Base-by-base conservation (phyloP, 2,888 invertebrate genomes). In the Cephalotes varians region DNA sequence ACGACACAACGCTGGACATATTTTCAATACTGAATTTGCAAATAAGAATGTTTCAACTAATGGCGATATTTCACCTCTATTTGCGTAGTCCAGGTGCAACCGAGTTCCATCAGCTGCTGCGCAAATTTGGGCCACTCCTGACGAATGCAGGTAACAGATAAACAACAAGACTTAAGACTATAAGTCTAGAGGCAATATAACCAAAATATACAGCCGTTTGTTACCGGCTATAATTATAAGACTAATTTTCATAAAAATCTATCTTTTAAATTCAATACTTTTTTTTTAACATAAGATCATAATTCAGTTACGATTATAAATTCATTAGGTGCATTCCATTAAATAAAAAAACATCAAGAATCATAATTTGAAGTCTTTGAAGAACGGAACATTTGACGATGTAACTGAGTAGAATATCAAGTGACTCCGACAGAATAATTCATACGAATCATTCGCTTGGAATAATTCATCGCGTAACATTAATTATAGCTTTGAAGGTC, bases 121-220 rank as follows among this genome's bases (percentile, higher is more conserved):
- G 97, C 97, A 96, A 97, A 95, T 96, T 97, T 97, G 96, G 97
- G 97, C 97, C 97, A 97, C 96, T 97, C 97, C 97, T 97, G 95
- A 94, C 94, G 93, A 89, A 91, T 91, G 93, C 94, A 93, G 93
- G 92, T 88, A 94, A 94, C 93, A 94, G 92, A 94, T 92, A 94
- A 94, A 93, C 91, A 91, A 83, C 86, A 89, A 85, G 82, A 87
- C 83, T 86, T 88, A 87, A 85, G 85, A 86, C 37, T 18, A 74
- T 44, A 64, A 74, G 72, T 74, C 54, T 69, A 71, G 54, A 54
- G 40, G 54, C 31, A 72, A 60, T 79, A 54, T 31, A 67, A 65
- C 65, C 76, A 77, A 64, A 77, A 56, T 56, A 12, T 28, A 18
- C n/a, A 37, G 37, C 25, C 37, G 25, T 69, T 18, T 56, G 44